Base-by-base conservation (phyloP, 23 tunicate species). In the Oikopleura albicans region DNA sequence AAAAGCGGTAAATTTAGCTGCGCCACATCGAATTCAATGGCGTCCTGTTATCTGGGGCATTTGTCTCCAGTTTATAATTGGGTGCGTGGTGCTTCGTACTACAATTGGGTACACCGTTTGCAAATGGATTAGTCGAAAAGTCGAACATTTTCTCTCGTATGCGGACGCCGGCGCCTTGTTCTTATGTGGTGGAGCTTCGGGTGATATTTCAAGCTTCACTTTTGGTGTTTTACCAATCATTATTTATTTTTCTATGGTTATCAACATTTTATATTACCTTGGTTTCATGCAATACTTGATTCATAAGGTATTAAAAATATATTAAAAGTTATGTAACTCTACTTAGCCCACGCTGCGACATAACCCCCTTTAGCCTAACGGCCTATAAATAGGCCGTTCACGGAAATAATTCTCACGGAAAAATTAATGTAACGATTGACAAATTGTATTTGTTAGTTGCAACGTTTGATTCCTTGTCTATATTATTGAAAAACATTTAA, bases 211-310 rank as follows among this genome's bases (percentile, higher is more conserved):
- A 27, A 71, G 4, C 31, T 71, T 71, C 34, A 35, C 33, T 2
- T 84, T 86, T 31, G 76, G 83, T 76, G 88, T 86, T 39, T 49
- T 84, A 16, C 88, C 88, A 34, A 84, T 86, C 0, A 41, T 86
- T 0, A 86, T 86, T 36, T 86, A 84, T 41, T 86, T 86, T 85
- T 83, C 86, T 34, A 39, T 83, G 39, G 41, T 86, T 38, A 86
- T 41, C 1, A 57, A 76, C 0, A 57, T 86, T 8, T 27, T 86
- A 75, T 86, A 86, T 56, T 84, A 86, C 59, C 76, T 86, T 0
- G 88, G 88, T 0, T 66, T 85, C 0, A 83, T 86, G 86, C 86
- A 83, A 40, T 86, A 71, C 76, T 34, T 86, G 8, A 86, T 86
- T 40, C 56, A 83, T 34, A 83, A 83, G 38, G 56, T n/a, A n/a